Percentiles rank a stretch among this genome's conserved stretches.
These are phyloP conservation scores for Lasioglossum albipes DNA, from an alignment of 1,140 invertebrate species.

Conservation along the genomic window DNA sequence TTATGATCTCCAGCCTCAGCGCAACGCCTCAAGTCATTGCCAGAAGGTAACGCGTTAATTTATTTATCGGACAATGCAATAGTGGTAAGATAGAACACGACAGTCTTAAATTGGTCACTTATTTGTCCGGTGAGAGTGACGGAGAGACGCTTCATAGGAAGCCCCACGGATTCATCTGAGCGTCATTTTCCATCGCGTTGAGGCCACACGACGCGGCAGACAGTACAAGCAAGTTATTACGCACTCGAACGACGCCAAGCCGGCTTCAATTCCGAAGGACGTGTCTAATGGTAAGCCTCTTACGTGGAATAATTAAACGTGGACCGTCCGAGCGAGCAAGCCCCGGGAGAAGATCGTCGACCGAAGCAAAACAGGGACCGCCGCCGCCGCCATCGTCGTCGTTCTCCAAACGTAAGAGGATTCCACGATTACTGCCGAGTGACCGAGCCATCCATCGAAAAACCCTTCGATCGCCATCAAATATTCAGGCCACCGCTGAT, in stretches of 20 bases:
- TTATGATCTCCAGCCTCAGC: no score
- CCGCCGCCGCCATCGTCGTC: no score
- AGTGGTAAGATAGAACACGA: no score
- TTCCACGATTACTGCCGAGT: constrained; percentile 54
- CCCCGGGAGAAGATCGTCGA: constrained; percentile 41
- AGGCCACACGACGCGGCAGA: not conserved
- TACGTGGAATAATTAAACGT: constrained; percentile 60
- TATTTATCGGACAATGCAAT: no score
- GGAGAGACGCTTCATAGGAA: not conserved
- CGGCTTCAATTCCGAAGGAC: constrained; percentile 55
- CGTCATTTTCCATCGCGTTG: not conserved
- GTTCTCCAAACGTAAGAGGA: constrained; percentile 54
- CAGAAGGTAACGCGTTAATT: no score
- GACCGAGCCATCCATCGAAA: constrained; percentile 39
- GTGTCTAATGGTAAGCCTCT: constrained; percentile 65
- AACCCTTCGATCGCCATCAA: constrained; percentile 1
- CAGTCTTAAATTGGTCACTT: no score
- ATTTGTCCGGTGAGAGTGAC: no score
- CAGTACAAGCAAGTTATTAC: constrained; percentile 51
- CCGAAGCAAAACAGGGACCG: constrained; percentile 35
- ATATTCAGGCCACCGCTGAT: constrained; percentile 3
- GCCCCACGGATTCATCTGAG: not conserved
- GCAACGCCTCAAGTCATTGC: no score
- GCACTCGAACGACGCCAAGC: constrained; percentile 55
- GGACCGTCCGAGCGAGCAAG: constrained; percentile 23